Conservation (phyloP, 1,140 invertebrate genomes). For the Mycetomoellerius zeteki region DNA sequence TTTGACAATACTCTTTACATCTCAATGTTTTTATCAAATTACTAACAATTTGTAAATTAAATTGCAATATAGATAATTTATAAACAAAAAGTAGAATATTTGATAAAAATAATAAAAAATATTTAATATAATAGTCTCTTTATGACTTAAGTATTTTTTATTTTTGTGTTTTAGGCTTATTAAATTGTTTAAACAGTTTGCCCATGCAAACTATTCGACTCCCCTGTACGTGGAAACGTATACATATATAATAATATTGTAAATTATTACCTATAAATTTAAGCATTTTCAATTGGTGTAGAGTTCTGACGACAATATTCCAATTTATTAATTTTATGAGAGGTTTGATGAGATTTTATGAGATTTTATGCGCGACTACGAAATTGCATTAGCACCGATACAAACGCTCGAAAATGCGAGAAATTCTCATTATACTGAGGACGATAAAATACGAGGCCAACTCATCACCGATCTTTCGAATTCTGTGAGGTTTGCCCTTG, state of each 20-base stretch:
- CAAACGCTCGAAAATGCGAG: slow-evolving; percentile 75
- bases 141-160: too few relatives aligned
- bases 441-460: slow-evolving; percentile 1
- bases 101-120: too few relatives aligned
- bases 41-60: background rate
- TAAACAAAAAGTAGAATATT: too few relatives aligned
- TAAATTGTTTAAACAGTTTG: background rate
- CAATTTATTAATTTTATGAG: slow-evolving; percentile 35
- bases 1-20: background rate
- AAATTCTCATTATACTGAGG: slow-evolving; percentile 78
- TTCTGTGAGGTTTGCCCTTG: slow-evolving; percentile 69
- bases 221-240: too few relatives aligned
- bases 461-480: slow-evolving; percentile 78
- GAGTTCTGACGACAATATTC: background rate
- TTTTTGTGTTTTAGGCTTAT: background rate
- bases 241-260: background rate
- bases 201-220: background rate
- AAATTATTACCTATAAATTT: background rate
- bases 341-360: background rate
- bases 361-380: background rate
- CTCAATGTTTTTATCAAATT: background rate
- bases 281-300: background rate
- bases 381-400: slow-evolving; percentile 49
- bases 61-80: too few relatives aligned
- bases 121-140: too few relatives aligned